A percentile compares a stretch with the other conserved stretches of the same genome.
Evolutionary conservation across 2,797 vertebrate genomes (phyloP).

Genomic region (Cuniculus paca): DNA sequence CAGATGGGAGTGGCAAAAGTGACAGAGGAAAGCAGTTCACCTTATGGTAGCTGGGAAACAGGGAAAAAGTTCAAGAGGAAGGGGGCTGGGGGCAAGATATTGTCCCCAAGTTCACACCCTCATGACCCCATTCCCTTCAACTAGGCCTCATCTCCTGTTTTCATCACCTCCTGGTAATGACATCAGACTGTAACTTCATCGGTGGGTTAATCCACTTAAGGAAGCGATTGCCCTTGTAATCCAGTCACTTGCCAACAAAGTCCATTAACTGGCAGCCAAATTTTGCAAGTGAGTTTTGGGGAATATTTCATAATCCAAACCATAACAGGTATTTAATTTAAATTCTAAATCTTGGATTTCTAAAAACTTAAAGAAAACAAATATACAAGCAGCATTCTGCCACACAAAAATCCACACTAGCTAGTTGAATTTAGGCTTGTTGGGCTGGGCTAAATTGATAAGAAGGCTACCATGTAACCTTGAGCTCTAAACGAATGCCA

Average conservation of each 20-base stretch:
- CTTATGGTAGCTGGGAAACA: neutral
- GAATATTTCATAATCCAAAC: neutral
- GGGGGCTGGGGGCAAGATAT: neutral
- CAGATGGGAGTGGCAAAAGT: neutral
- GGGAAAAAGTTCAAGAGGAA: neutral
- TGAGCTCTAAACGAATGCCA: neutral
- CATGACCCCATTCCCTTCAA: neutral
- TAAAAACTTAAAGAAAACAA: constrained; percentile 10
- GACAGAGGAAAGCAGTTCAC: neutral
- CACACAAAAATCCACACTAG: neutral
- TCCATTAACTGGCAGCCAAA: neutral
- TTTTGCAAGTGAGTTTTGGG: neutral
- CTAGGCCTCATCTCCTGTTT: neutral
- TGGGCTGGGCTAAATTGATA: neutral
- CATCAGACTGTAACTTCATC: neutral
- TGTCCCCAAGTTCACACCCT: neutral
- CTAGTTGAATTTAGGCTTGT: neutral
- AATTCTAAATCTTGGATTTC: constrained; percentile 38
- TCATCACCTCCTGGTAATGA: neutral
- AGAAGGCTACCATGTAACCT: neutral
- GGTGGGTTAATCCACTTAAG: neutral
- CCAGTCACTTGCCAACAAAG: neutral
- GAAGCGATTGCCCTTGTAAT: neutral
- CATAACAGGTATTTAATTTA: neutral
- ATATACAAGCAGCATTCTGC: neutral